These are phyloP conservation scores for Stenodera caucasica DNA, from an alignment of 2,888 invertebrate genomes.

Conservation along the genomic window DNA sequence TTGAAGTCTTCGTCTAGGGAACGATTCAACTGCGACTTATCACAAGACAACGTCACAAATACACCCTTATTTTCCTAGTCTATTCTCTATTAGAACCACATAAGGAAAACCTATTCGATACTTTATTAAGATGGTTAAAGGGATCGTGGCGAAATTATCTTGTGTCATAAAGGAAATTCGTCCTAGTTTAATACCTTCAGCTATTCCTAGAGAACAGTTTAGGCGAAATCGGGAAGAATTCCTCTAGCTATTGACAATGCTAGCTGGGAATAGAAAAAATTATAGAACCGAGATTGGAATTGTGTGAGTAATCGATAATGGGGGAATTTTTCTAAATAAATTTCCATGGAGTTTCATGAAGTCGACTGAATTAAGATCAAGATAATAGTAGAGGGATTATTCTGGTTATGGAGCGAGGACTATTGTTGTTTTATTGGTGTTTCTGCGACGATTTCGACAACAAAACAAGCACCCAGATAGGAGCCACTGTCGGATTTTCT, in stretches of 20 bases:
- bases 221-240: neutral
- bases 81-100: neutral
- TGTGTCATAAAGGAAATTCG: neutral
- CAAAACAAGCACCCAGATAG: conserved; percentile 2
- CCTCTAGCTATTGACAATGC: neutral
- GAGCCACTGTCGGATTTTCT: conserved; percentile 4
- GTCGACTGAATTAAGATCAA: neutral
- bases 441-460: conserved; percentile 2
- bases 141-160: neutral
- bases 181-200: neutral
- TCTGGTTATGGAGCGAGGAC: neutral
- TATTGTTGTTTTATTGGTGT: conserved; percentile 7
- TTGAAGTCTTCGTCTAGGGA: neutral
- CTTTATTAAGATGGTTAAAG: neutral
- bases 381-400: conserved; percentile 1
- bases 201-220: neutral
- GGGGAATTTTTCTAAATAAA: neutral
- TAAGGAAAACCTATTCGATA: neutral
- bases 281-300: neutral
- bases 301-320: neutral
- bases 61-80: neutral
- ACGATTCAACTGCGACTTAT: neutral
- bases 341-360: too few relatives aligned
- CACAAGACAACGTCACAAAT: neutral
- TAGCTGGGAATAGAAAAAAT: neutral